phyloP scores from a whole-genome alignment of 2,113 vertebrate species.

The Empidonax traillii region DNA sequence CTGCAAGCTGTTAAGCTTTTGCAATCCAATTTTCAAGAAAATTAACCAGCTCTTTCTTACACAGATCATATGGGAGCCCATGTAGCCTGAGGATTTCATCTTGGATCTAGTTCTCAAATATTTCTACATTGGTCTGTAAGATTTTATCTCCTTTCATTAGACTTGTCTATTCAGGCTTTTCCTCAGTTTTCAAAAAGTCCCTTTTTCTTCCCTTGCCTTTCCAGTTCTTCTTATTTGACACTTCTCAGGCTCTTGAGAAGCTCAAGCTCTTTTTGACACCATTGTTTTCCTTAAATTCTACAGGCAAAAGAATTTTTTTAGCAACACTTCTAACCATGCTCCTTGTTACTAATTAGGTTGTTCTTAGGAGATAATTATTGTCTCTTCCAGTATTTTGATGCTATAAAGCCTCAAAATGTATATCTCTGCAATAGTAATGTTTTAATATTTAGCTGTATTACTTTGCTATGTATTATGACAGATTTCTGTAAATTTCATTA shows the following conservation, averaged over 20 bases:
- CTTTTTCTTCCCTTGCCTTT: background rate
- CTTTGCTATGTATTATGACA: background rate
- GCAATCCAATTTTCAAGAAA: conserved; percentile 66
- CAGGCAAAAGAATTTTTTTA: background rate
- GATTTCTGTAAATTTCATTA: background rate
- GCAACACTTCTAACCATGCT: background rate
- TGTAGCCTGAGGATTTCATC: conserved; percentile 54
- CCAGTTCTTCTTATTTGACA: background rate
- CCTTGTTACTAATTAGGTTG: conserved; percentile 37
- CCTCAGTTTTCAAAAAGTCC: background rate
- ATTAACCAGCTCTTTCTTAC: conserved; percentile 49
- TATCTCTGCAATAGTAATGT: background rate
- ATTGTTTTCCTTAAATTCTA: conserved; percentile 19
- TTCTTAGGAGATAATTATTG: background rate
- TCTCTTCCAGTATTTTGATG: background rate
- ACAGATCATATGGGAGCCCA: conserved; percentile 36
- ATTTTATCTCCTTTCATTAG: conserved; percentile 41
- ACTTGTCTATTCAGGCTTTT: background rate
- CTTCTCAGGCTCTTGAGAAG: background rate
- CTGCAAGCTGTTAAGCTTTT: conserved; percentile 58
- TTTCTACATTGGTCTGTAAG: background rate
- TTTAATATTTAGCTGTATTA: background rate
- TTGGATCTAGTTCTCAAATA: conserved; percentile 28
- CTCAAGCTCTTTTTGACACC: background rate
- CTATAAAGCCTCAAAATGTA: background rate